phyloP scores from a whole-genome alignment of 2,113 vertebrate species.

The Brachypodius melanocephalos region DNA sequence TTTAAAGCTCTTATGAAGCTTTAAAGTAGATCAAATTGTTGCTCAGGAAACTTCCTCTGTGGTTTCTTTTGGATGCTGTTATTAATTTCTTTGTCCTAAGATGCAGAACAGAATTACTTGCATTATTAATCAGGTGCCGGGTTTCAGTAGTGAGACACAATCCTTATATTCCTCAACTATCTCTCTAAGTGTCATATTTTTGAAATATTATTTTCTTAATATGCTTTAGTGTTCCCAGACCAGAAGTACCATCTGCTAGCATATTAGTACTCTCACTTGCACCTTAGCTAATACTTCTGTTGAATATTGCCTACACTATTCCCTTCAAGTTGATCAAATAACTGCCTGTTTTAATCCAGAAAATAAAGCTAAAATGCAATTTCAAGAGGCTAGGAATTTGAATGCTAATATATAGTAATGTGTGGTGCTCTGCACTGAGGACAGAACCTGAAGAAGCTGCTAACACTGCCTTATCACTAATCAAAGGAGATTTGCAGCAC shows the following conservation, averaged over 20 bases:
- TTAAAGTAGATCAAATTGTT: neutral
- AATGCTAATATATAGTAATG: neutral
- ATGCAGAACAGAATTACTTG: neutral
- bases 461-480: neutral
- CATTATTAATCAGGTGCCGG: neutral
- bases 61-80: neutral
- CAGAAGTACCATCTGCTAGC: neutral
- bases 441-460: neutral
- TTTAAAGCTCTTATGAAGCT: neutral
- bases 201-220: neutral
- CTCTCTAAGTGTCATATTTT: neutral
- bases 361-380: neutral
- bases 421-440: neutral
- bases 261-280: neutral
- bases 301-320: neutral
- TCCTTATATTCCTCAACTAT: neutral
- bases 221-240: neutral
- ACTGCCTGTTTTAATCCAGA: neutral
- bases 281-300: neutral
- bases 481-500: neutral
- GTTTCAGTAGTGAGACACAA: neutral
- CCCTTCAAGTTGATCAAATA: neutral
- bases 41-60: neutral
- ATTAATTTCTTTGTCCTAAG: neutral
- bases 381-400: neutral